These are phyloP conservation scores for Calephelis virginiensis DNA, from an alignment of 1,140 invertebrate species.

Conservation along the genomic window DNA sequence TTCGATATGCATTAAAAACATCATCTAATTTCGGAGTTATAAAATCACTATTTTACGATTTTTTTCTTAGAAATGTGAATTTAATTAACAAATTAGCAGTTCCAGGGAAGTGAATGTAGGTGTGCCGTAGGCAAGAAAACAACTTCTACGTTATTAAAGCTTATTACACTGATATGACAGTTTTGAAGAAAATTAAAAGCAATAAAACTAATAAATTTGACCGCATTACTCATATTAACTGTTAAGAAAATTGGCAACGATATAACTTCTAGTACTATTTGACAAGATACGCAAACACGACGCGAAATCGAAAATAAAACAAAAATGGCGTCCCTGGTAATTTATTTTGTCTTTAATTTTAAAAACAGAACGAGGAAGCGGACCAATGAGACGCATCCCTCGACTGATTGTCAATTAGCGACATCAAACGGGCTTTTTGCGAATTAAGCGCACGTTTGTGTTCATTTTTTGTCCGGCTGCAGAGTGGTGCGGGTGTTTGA, in stretches of 20 bases:
- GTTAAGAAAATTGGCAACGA: slow-evolving; percentile 12
- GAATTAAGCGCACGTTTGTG: slow-evolving; percentile 73
- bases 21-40: slow-evolving; percentile 1
- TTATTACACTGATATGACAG: slow-evolving; percentile 3
- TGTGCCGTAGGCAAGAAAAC: not conserved
- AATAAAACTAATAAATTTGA: slow-evolving; percentile 23
- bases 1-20: not conserved
- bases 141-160: slow-evolving; percentile 11
- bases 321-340: slow-evolving; percentile 59
- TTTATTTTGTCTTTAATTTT: slow-evolving; percentile 77
- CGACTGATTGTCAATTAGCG: slow-evolving; percentile 76
- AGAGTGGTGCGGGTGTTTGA: slow-evolving; percentile 55
- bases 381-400: slow-evolving; percentile 74
- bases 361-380: slow-evolving; percentile 69
- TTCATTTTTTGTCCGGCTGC: slow-evolving; percentile 70
- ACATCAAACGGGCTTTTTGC: slow-evolving; percentile 78
- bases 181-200: slow-evolving; percentile 17
- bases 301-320: slow-evolving; percentile 35
- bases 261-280: slow-evolving; percentile 5
- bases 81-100: not conserved
- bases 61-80: not conserved
- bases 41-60: not conserved
- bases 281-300: slow-evolving; percentile 21
- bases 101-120: slow-evolving; percentile 7
- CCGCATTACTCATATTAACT: slow-evolving; percentile 11